Base-by-base conservation (phyloP, 1,140 invertebrate species). In the Trichonephila inaurata region DNA sequence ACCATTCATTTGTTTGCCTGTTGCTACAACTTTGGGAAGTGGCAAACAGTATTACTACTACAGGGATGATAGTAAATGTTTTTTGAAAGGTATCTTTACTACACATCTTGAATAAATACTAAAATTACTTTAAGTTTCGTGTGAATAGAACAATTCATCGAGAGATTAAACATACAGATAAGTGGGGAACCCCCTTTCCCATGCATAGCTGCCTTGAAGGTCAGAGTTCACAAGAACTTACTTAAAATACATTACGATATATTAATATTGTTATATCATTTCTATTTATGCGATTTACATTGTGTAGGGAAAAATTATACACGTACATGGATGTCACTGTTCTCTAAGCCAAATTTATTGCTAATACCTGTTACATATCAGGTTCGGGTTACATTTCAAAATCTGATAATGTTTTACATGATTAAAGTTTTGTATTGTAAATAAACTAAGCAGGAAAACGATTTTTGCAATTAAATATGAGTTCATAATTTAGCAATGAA, bases 181-280 rank as follows among this genome's bases (percentile, higher is more conserved):
- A 24, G 64, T 61, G 44, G 51, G 51, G n/a, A n/a, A 61, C 10
- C 28, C 33, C 33, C 33, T 89, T 51, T 28, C 33, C 21, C 28
- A 33, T 64, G 61, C 60, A 33, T 91, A 91, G 89, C 89, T 91
- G 89, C 89, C 89, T 58, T 91, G 89, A 91, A 91, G 89, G 89
- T 61, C 72, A 62, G 51, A 82, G 89, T 91, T 91, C 89, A 0
- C 16, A n/a, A 89, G 62, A 89, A 72, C 62, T n/a, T 89, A 61
- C 24, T 19, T 58, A 58, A 85, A 58, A n/a, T 58, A 19, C 51
- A 19, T 82, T 82, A 40, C 51, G n/a, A 58, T 58, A 85, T 21
- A 85, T 85, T 44, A 85, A 24, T 24, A 58, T 19, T n/a, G 82
- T n/a, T 2, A 85, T 60, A 58, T 85, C 44, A 8, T 18, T 85